A percentile compares a stretch with the other conserved stretches of the same genome.
These are phyloP conservation scores for Metopolophium dirhodum DNA, from an alignment of 1,140 invertebrate genomes.

Conservation along the genomic window DNA sequence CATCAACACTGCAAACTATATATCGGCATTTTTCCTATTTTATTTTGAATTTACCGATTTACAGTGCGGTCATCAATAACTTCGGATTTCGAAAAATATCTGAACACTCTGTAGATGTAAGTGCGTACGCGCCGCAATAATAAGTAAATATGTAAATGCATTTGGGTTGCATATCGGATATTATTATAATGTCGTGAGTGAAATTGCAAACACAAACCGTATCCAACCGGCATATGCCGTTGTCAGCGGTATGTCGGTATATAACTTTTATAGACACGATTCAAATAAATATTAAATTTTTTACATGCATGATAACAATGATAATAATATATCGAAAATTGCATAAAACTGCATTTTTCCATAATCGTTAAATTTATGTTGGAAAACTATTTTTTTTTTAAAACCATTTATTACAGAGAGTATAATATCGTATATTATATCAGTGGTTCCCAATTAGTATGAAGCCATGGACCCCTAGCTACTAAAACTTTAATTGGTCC, in stretches of 20 bases:
- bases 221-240: background rate
- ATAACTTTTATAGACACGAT: conserved; percentile 30
- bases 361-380: background rate
- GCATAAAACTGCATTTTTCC: background rate
- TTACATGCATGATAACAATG: background rate
- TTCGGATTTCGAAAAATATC: background rate
- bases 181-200: conserved; percentile 37
- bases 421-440: background rate
- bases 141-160: conserved; percentile 52
- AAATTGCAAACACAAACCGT: background rate
- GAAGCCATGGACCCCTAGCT: no score
- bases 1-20: background rate
- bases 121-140: background rate
- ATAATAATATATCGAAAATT: background rate
- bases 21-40: no score
- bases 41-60: background rate
- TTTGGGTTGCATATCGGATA: conserved; percentile 44
- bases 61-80: background rate
- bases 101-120: conserved; percentile 6
- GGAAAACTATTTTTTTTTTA: background rate
- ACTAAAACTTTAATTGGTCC: no score
- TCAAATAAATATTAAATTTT: conserved; percentile 12
- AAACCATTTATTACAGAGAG: background rate
- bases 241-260: background rate
- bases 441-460: no score